Conservation (phyloP, 2,113 vertebrate species). For the Rhodinocichla rosea region DNA sequence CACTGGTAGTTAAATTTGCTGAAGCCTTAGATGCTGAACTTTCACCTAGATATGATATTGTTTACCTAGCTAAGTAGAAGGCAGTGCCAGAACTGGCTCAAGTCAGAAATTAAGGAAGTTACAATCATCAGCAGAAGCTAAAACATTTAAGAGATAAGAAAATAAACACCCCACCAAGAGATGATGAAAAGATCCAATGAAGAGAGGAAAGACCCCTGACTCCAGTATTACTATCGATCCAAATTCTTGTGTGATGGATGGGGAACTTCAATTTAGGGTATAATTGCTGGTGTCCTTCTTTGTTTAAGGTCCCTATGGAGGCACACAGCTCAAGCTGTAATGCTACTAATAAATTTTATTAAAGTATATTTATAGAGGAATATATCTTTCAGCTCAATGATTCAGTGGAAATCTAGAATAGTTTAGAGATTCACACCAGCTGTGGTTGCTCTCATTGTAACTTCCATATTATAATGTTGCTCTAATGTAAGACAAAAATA, state of each 20-base stretch:
- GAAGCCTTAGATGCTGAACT: not conserved
- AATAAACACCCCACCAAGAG: not conserved
- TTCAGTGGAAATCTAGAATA: not conserved
- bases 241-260: rapidly evolving
- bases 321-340: not conserved
- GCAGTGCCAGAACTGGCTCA: rapidly evolving
- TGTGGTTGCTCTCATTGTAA: rapidly evolving
- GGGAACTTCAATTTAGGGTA: not conserved
- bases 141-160: not conserved
- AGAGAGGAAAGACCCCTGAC: not conserved
- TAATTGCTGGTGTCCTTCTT: not conserved
- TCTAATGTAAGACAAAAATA: not conserved
- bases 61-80: not conserved
- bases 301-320: not conserved
- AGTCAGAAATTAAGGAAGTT: not conserved
- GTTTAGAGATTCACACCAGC: not conserved
- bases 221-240: not conserved
- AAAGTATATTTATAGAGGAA: not conserved
- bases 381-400: not conserved
- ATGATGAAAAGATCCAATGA: not conserved
- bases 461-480: not conserved
- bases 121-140: not conserved
- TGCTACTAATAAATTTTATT: not conserved
- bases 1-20: not conserved
- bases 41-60: not conserved